Evolutionary conservation across 2,113 vertebrate genomes (phyloP).

Genomic region (Campylorhamphus procurvoides): DNA sequence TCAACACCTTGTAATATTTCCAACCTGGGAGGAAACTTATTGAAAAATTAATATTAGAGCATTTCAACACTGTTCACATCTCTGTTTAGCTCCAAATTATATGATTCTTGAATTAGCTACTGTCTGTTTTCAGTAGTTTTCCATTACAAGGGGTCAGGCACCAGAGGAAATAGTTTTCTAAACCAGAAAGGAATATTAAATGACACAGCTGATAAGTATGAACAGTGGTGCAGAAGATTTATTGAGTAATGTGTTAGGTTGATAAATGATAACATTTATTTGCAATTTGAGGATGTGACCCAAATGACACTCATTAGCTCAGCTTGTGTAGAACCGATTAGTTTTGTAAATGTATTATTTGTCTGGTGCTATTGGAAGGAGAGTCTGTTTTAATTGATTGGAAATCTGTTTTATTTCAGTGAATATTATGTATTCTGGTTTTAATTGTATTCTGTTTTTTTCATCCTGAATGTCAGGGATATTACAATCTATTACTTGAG

Average conservation of each 20-base stretch:
- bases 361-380: slow-evolving; percentile 44
- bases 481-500: slow-evolving; percentile 6
- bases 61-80: neutral
- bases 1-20: neutral
- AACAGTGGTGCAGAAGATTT: slow-evolving; percentile 70
- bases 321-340: slow-evolving; percentile 65
- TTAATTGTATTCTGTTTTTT: slow-evolving; percentile 54
- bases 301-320: slow-evolving; percentile 74
- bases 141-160: slow-evolving; percentile 58
- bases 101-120: slow-evolving; percentile 48
- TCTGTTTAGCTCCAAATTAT: slow-evolving; percentile 60
- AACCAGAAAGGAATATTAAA: slow-evolving; percentile 68
- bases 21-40: neutral
- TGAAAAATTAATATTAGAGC: slow-evolving; percentile 1
- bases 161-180: slow-evolving; percentile 63
- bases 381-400: slow-evolving; percentile 56
- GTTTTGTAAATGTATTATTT: slow-evolving; percentile 75
- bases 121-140: slow-evolving; percentile 59
- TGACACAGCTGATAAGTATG: slow-evolving; percentile 51
- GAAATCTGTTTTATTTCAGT: slow-evolving; percentile 68
- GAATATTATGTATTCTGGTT: slow-evolving; percentile 49
- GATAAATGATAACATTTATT: slow-evolving; percentile 78
- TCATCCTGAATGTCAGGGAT: slow-evolving; percentile 24
- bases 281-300: slow-evolving; percentile 79
- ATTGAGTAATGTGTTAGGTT: slow-evolving; percentile 72